phyloP scores from a whole-genome alignment of 2,113 vertebrate genomes.

The Ploceus nigricollis region DNA sequence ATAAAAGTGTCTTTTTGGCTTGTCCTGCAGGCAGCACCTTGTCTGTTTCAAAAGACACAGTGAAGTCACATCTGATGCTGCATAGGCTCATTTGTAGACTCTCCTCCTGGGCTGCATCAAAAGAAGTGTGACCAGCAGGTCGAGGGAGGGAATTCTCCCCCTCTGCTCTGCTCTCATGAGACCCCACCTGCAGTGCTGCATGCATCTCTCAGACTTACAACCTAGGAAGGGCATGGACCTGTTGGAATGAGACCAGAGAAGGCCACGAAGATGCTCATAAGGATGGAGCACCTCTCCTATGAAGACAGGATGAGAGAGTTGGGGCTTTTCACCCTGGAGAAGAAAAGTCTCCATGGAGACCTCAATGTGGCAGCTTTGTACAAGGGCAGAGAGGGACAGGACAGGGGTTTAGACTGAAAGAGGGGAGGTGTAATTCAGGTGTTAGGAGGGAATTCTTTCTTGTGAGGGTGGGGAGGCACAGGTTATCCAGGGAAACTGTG shows the following conservation, averaged over 20 bases:
- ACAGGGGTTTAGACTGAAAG: background rate
- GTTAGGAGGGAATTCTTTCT: background rate
- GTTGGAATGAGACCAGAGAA: background rate
- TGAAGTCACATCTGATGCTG: background rate
- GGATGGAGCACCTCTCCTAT: background rate
- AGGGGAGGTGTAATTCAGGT: background rate
- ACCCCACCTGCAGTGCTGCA: background rate
- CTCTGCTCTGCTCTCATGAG: background rate
- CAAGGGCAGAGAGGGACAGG: no score
- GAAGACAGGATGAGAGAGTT: background rate
- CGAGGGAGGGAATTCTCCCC: background rate
- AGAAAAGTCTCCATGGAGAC: background rate
- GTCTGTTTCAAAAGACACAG: background rate
- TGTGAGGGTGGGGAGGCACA: background rate
- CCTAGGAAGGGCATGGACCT: background rate
- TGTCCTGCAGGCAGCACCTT: background rate
- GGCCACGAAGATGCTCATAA: background rate
- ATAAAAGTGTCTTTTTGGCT: background rate
- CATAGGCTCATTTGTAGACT: background rate
- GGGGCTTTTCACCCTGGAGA: background rate
- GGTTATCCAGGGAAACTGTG: background rate
- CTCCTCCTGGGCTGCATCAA: background rate
- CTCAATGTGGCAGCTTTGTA: background rate
- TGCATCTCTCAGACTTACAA: background rate
- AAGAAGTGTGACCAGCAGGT: background rate